Base-by-base conservation (phyloP, 2,888 invertebrate species). In the Athetis lepigone region DNA sequence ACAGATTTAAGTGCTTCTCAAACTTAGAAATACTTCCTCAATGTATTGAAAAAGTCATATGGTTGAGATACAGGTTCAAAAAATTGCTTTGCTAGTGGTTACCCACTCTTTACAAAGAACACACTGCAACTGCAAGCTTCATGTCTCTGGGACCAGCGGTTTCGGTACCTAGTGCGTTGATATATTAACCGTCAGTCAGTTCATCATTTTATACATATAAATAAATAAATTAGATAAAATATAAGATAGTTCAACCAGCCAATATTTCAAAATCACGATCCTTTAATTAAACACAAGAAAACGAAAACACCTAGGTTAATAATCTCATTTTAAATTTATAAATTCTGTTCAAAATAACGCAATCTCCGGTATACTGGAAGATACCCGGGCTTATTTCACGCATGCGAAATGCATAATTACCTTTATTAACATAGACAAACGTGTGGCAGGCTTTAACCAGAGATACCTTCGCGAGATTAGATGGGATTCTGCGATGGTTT, bases 391-490 rank as follows among this genome's bases (percentile, higher is more conserved):
- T 90, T 89, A 90, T 87, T 90, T 89, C 83, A 88, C 91, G 90
- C 89, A 88, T 86, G 86, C 86, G 81, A 90, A 92, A 91, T 90
- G 88, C 89, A 92, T 92, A 93, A 92, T 92, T 92, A 92, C 92
- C 90, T 88, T 89, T 88, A 91, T 92, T 91, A 91, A 88, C 91
- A 89, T 89, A 89, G 81, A 81, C 61, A 69, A 19, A 47, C 63
- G 63, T 73, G 68, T 70, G 59, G 42, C 60, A 58, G 59, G 52
- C 57, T 73, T 61, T 64, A 56, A 80, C 40, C 36, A 78, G 79
- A 83, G 77, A 80, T 78, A 78, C 71, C 74, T 71, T 70, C 68
- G 70, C 75, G 70, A 85, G 88, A 87, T 89, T 87, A 86, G 75
- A 87, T 80, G 79, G 82, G 84, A 85, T 83, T 66, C 76, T 16